phyloP scores from a whole-genome alignment of 2,797 vertebrate genomes.

The Eleutherodactylus coqui region DNA sequence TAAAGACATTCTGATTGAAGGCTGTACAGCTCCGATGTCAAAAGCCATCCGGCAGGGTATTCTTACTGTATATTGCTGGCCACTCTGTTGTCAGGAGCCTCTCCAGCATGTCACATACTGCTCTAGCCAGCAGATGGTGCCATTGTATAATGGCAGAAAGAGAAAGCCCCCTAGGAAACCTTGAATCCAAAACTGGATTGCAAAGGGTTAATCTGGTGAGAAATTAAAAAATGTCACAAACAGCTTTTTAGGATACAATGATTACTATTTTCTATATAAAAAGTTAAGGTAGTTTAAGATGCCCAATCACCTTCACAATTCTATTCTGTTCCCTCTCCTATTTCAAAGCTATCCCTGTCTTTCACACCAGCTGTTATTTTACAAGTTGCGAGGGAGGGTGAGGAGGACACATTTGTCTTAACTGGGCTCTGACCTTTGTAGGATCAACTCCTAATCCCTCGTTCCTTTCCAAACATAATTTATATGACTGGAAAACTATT shows the following conservation, averaged over 20 bases:
- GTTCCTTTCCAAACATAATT: slow-evolving; percentile 61
- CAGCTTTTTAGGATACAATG: neutral
- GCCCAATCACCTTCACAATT: slow-evolving; percentile 3
- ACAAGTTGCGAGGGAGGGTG: neutral
- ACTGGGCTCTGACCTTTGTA: slow-evolving; percentile 52
- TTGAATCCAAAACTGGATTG: too few species aligned
- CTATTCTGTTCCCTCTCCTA: neutral
- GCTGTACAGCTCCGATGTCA: too few species aligned
- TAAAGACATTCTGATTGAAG: too few species aligned
- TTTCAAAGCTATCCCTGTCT: slow-evolving; percentile 10
- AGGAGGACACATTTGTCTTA: slow-evolving; percentile 39
- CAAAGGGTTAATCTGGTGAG: too few species aligned
- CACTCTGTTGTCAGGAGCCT: too few species aligned
- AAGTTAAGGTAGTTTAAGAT: neutral
- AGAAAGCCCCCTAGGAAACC: too few species aligned
- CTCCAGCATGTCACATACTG: too few species aligned
- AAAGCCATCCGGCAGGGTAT: too few species aligned
- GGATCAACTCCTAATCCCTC: slow-evolving; percentile 50
- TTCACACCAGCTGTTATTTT: slow-evolving; percentile 46
- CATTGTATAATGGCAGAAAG: too few species aligned
- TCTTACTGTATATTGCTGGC: too few species aligned
- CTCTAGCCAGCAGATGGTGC: too few species aligned
- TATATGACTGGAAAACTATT: slow-evolving; percentile 59
- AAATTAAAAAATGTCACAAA: neutral
- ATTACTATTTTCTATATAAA: neutral